Evolutionary conservation across 2,888 invertebrate species (phyloP).

Genomic region (Drosophila atripex): DNA sequence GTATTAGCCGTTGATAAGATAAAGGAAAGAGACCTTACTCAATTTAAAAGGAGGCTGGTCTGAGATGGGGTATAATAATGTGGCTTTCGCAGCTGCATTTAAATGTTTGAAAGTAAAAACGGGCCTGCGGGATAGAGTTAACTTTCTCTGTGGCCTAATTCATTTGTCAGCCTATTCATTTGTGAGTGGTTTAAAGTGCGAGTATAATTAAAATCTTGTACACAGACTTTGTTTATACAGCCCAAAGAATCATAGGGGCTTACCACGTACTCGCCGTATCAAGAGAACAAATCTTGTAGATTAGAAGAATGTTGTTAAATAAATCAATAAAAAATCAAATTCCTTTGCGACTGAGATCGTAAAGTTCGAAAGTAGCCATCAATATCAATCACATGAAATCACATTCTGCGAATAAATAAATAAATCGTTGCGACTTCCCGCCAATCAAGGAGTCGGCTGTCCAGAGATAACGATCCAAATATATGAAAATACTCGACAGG

Average conservation of each 20-base stretch:
- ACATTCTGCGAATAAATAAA: neutral
- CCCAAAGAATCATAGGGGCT: neutral
- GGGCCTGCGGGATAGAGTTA: neutral
- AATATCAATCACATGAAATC: neutral
- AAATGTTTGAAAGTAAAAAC: neutral
- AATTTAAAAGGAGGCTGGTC: constrained; percentile 18
- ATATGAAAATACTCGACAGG: constrained; percentile 1
- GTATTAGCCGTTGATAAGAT: constrained; percentile 53
- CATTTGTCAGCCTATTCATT: neutral
- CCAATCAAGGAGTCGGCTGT: neutral
- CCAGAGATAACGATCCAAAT: neutral
- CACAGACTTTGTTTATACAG: neutral
- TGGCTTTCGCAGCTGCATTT: neutral
- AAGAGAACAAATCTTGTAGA: neutral
- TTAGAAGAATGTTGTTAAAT: neutral
- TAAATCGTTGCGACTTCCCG: neutral
- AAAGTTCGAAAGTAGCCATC: neutral
- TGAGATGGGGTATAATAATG: neutral
- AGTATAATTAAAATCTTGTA: neutral
- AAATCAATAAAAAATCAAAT: neutral
- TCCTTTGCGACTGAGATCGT: neutral
- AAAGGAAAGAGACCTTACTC: constrained; percentile 45
- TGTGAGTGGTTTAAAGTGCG: neutral
- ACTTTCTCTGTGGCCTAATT: neutral
- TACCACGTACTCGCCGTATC: neutral